These are phyloP conservation scores for Oreochromis mossambicus DNA, from an alignment of 2,797 vertebrate species.

Conservation along the genomic window DNA sequence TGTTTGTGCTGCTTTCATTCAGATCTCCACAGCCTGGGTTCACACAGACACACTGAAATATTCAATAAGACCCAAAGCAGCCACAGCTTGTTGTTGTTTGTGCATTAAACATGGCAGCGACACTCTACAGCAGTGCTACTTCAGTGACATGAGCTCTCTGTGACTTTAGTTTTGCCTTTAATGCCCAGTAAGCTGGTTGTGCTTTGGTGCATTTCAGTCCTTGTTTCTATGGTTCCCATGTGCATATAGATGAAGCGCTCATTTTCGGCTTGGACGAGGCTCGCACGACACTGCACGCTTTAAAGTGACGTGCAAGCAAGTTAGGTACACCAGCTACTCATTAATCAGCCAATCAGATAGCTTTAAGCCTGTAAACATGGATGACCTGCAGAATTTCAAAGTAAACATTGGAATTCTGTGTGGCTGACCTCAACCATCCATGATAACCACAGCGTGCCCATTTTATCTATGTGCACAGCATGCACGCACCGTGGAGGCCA, in stretches of 20 bases:
- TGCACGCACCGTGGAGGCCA: background rate
- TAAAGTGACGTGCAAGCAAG: background rate
- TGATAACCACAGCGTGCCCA: background rate
- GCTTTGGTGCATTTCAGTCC: background rate
- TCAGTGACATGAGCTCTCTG: background rate
- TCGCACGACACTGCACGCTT: background rate
- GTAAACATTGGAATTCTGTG: background rate
- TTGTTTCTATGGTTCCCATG: background rate
- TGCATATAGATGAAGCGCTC: background rate
- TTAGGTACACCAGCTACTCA: background rate
- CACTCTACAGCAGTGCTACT: background rate
- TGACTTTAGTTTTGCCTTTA: background rate
- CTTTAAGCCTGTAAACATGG: background rate
- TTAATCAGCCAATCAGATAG: background rate
- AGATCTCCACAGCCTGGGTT: background rate
- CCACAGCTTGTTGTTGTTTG: background rate
- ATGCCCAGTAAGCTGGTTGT: background rate
- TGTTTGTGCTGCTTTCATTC: background rate
- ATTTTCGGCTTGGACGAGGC: background rate
- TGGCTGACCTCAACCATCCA: background rate
- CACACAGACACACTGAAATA: background rate
- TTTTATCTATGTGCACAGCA: background rate
- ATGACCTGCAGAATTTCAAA: background rate
- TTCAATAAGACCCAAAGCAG: background rate
- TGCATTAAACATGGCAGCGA: background rate